These are phyloP conservation scores for Drosophila willistoni DNA, from an alignment of 1,140 invertebrate genomes.

Conservation along the genomic window DNA sequence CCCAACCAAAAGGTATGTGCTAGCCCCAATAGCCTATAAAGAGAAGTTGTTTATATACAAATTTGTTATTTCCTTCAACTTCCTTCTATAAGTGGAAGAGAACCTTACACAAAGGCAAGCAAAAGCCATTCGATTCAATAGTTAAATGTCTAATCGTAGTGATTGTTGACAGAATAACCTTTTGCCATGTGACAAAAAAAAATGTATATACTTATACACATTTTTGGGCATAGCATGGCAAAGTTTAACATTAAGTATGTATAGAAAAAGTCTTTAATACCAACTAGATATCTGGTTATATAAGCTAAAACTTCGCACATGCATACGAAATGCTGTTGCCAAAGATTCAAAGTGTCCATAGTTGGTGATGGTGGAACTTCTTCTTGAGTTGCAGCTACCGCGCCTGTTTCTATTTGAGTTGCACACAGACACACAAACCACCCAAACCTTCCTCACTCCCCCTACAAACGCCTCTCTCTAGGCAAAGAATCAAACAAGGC, in stretches of 20 bases:
- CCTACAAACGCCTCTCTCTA: background rate
- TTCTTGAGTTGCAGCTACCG: conserved; percentile 22
- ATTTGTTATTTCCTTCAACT: too few species aligned
- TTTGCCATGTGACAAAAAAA: background rate
- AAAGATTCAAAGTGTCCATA: conserved; percentile 34
- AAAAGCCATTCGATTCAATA: too few species aligned
- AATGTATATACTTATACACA: too few species aligned
- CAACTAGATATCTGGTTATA: conserved; percentile 43
- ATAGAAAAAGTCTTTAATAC: conserved; percentile 12
- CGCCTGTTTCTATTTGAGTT: conserved; percentile 13
- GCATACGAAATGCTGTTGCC: conserved; percentile 47
- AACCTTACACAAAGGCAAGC: too few species aligned
- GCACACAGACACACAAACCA: conserved; percentile 1
- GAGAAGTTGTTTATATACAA: too few species aligned
- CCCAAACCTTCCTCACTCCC: background rate
- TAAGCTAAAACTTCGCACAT: conserved; percentile 31
- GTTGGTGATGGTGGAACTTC: conserved; percentile 30
- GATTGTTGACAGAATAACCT: background rate
- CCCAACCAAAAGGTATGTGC: too few species aligned
- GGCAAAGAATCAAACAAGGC: conserved; percentile 9
- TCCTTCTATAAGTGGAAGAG: too few species aligned
- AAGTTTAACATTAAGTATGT: background rate
- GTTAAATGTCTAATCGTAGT: too few species aligned
- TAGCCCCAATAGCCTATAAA: too few species aligned
- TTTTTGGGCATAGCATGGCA: background rate